Evolutionary conservation across 2,888 invertebrate species (phyloP), one percentile per base, ranked within the genome.

Genomic region (Cremastobaeus sp.): DNA sequence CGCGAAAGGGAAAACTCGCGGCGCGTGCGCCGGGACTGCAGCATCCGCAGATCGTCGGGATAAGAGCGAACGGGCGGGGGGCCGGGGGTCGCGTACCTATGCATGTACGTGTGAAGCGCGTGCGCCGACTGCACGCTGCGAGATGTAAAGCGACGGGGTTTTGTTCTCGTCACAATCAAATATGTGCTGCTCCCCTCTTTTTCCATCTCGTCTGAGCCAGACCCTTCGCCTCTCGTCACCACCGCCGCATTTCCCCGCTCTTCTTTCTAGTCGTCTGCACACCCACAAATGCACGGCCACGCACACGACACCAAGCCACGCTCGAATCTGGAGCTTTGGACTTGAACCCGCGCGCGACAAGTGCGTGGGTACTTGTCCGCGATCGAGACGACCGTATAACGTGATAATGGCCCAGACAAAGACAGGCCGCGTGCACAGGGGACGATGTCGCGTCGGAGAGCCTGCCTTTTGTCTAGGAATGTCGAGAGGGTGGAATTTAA

Each of bases 21-120:
- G 75, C 79, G 76, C 77, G 79, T 77, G 79, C 77, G 79, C 77
- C 28, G 30, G 57, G 52, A 17, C 45, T 54, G 50, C 69, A 55
- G 48, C 60, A 35, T 69, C 54, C 47, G 39, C 20, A 45, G 57
- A 69, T 64, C 41, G 52, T 28, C 17, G 37, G 54, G 47, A 60
- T 55, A 64, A 45, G 68, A 35, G 37, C 25, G 34, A 34, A 14
- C 2, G 21, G 20, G 39, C 32, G 39, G 32, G 28, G 28, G 2
- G 4, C 1, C 17, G 28, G 21, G n/a, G 30, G 39, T 28, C 41
- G 41, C 66, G 60, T 66, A 45, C 60, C 66, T 59, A 66, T 73
- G 55, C 64, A 73, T 21, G 64, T 66, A 60, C 60, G 66, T 25
- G 66, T 55, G 54, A 68, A 66, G 73, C 73, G 73, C 73, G 73